Base-by-base conservation (phyloP, 1,140 invertebrate species). In the Lasaia peninsularis region DNA sequence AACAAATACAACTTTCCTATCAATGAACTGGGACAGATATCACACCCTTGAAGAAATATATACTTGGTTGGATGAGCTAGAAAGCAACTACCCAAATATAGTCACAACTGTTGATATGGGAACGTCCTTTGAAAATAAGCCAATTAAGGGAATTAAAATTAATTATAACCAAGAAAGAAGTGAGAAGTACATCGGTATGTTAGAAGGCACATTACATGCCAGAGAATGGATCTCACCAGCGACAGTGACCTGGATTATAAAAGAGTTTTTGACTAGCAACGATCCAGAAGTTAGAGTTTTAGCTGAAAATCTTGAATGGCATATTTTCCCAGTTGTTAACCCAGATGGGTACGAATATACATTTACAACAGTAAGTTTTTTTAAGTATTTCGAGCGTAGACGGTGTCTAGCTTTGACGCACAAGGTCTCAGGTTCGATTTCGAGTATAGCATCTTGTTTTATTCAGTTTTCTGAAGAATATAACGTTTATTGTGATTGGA, bases 201-300 rank as follows among this genome's bases (percentile, higher is more conserved):
- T 93, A 14, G 92, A 93, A 75, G 92, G 90, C 55, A 92, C 93
- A 1, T 92, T 95, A 24, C 94, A 96, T 80, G 94, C 94, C 0
- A 90, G 95, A 33, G 95, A 96, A 84, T 96, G 95, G 95, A 94
- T 96, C 8, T 87, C 92, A 0, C 91, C 94, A 2, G 93, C 95
- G 1, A 93, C 92, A 0, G 91, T 92, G 0, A 92, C 94, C 8
- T 96, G 93, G 71, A 87, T 96, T 7, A 79, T 94, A 0, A 91
- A 95, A 58, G 87, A 94, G 63, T 85, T 95, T 37, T 67, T 95
- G 18, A 85, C 90, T 35, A 92, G 91, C 71, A 61, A 63, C 11
- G 80, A 92, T 63, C 60, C 79, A 0, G 67, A 62, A 11, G 68
- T 94, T 34, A 79, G 84, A 34, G 62, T 78, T n/a, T 60, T 93